Evolutionary conservation across 2,797 vertebrate species (phyloP), one percentile per base, ranked within the genome.

Genomic region (Rhinogobio ventralis): DNA sequence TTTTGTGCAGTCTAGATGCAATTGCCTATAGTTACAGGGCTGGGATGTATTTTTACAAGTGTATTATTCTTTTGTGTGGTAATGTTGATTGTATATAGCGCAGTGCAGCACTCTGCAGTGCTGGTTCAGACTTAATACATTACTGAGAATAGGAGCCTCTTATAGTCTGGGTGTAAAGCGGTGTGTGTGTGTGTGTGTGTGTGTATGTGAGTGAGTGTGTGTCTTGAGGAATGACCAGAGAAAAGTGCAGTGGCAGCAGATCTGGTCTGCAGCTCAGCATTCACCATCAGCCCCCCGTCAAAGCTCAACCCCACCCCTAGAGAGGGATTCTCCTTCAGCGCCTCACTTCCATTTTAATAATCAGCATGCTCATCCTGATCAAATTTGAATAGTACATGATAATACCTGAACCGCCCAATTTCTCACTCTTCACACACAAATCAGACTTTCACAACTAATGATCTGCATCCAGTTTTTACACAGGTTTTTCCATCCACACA

Each of bases 141-240:
- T 62, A 62, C 76, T 72, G 67, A 79, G 68, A 85, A 79, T 79
- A 79, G 83, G 57, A 79, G 45, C n/a, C 42, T 85, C 55, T 85
- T 79, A 72, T 64, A 73, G 76, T 66, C 55, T n/a, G 66, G 13
- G 39, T 68, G 66, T 78, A 78, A 57, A 78, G 64, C 68, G 2
- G 51, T 72, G 60, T 33, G 55, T 49, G 53, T 42, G 84, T 69
- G 75, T 71, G 68, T 86, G 60, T 64, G 79, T 28, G 45, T 49
- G 75, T 49, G 64, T 36, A 39, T 62, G 78, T 76, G 79, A 68
- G 84, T 46, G 79, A 30, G 72, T 81, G 67, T 68, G 73, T 46
- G 53, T 36, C 71, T 71, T 89, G 88, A 89, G 88, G 88, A 88
- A 89, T 85, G 86, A 86, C 85, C 86, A 86, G 28, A 68, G 80